A percentile compares a stretch with the other conserved stretches of the same genome.
Conservation (phyloP, 2,113 vertebrate species). For the Bostrychus sinensis region DNA sequence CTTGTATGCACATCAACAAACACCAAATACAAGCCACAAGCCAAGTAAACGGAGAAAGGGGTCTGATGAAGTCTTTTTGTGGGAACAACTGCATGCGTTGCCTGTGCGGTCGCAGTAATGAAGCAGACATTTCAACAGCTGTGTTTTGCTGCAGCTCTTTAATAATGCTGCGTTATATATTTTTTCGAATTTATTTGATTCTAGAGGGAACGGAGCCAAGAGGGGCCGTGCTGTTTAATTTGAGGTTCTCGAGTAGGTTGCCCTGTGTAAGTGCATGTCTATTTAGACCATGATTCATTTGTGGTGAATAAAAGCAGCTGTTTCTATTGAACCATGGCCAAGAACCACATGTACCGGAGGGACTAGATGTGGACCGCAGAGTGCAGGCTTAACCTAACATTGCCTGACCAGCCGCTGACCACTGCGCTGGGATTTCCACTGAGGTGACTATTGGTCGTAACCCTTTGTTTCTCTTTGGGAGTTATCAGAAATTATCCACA, state of each 20-base stretch:
- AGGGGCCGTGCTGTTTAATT: conserved; percentile 46
- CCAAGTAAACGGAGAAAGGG: conserved; percentile 47
- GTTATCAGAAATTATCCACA: conserved; percentile 6
- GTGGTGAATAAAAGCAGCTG: conserved; percentile 75
- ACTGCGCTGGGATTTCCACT: conserved; percentile 11
- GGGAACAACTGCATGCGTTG: conserved; percentile 57
- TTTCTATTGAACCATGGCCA: conserved; percentile 68
- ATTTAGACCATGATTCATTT: conserved; percentile 60
- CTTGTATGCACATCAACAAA: conserved; percentile 54
- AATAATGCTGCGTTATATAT: conserved; percentile 61
- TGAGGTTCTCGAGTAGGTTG: conserved; percentile 42
- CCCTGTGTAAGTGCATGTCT: conserved; percentile 48
- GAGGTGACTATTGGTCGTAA: conserved; percentile 37
- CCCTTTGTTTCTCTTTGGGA: neutral
- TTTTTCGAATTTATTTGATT: conserved; percentile 63
- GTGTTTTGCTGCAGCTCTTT: conserved; percentile 62
- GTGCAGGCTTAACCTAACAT: conserved; percentile 49
- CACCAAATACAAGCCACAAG: conserved; percentile 62
- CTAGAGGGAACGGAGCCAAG: conserved; percentile 51
- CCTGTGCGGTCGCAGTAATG: conserved; percentile 68
- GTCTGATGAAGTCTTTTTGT: conserved; percentile 37
- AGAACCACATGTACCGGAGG: conserved; percentile 28
- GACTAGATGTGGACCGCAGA: conserved; percentile 30
- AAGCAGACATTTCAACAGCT: conserved; percentile 59
- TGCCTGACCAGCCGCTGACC: conserved; percentile 44